Evolutionary conservation across 2,797 vertebrate genomes (phyloP).

Genomic region (Spheniscus humboldti): DNA sequence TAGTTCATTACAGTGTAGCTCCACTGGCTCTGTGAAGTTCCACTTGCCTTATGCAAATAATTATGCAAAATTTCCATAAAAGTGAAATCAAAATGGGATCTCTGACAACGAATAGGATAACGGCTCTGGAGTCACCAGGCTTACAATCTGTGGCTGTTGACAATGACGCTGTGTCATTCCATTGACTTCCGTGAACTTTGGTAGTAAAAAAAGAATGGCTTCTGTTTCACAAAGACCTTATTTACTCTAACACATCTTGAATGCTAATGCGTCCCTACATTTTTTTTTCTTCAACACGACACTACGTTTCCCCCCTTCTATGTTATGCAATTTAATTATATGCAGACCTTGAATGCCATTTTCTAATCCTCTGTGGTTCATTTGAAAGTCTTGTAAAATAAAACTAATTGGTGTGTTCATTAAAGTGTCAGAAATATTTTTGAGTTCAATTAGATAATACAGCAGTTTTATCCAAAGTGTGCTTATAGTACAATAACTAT

Average conservation of each 20-base stretch:
- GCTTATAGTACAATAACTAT: slow-evolving; percentile 62
- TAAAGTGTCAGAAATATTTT: slow-evolving; percentile 76
- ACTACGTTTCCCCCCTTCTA: neutral
- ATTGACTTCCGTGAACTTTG: neutral
- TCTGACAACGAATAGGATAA: neutral
- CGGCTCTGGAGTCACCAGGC: neutral
- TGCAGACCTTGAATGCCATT: slow-evolving; percentile 63
- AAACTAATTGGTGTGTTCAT: slow-evolving; percentile 70
- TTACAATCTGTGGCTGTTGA: neutral
- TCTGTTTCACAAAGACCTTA: neutral
- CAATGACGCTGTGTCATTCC: neutral
- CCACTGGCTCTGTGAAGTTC: neutral
- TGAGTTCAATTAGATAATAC: slow-evolving; percentile 68
- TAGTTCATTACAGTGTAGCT: neutral
- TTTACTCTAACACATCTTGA: slow-evolving; percentile 44
- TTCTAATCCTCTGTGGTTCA: slow-evolving; percentile 69
- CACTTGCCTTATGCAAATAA: neutral
- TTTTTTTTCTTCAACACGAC: slow-evolving; percentile 12
- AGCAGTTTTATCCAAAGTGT: slow-evolving; percentile 66
- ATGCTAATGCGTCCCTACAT: neutral
- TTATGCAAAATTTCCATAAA: neutral
- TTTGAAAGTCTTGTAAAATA: slow-evolving; percentile 68
- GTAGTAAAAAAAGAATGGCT: neutral
- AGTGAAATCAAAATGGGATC: neutral
- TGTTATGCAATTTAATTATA: slow-evolving; percentile 66